Base-by-base conservation (phyloP, 1,140 invertebrate species). In the Caenorhabditis tropicalis region DNA sequence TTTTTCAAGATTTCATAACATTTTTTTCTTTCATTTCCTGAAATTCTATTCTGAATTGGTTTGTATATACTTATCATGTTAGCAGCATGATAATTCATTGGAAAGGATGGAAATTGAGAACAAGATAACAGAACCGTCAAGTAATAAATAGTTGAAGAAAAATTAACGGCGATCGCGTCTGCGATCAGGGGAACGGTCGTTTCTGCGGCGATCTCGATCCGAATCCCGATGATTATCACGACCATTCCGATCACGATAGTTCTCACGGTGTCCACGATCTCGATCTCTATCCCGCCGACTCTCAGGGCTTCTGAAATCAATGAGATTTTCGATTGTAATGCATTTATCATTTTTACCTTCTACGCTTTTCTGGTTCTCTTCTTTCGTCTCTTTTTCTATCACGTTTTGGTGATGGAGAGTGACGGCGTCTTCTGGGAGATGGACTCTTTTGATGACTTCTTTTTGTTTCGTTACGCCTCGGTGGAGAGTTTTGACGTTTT, bases 361-460 rank as follows among this genome's bases (percentile, higher is more conserved):
- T 43, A 74, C 65, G 65, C n/a, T 21, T 33, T 15, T 39, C 65
- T 36, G 36, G 6, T 24, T 74, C 65, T 24, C 21, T 74, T 74
- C 65, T 39, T 9, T 74, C 27, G 43, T 74, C 36, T 43, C 36
- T 43, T 24, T n/a, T 43, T 43, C n/a, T 74, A 16, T 74, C 65
- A 43, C 36, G n/a, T 43, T 74, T 74, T 31, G 65, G 65, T 74
- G 65, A 74, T 24, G 65, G 65, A 12, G 65, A 74, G 33, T 29
- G 65, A 36, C 58, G 53, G 36, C 19, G 65, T 74, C 65, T 74
- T 74, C 65, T 46, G 1, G 65, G 65, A 24, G 65, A 74, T 19
- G 36, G 36, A 43, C 65, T 74, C 24, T n/a, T 74, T n/a, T 21
- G 19, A 46, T 74, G 33, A 24, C 36, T 74, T 43, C 65, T 74